Evolutionary conservation across 2,888 invertebrate genomes (phyloP).

Genomic region (Tuberolachnus salignus): DNA sequence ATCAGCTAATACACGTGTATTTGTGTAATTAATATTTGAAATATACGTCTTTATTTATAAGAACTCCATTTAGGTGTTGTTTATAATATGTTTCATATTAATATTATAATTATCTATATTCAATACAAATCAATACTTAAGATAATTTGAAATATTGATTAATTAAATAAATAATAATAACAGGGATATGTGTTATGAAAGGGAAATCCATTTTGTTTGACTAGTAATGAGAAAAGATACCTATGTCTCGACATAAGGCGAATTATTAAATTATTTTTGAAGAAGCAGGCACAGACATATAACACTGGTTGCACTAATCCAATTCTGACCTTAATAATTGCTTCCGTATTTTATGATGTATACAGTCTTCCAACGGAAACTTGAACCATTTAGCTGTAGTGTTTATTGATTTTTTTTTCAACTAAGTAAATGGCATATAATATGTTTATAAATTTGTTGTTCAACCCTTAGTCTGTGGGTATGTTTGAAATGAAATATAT

Average conservation of each 20-base stretch:
- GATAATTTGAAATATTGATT: no score
- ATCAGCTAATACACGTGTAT: no score
- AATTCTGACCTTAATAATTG: conserved; percentile 49
- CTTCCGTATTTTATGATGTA: conserved; percentile 45
- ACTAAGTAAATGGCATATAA: conserved; percentile 27
- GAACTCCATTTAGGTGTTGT: no score
- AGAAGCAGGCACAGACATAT: neutral
- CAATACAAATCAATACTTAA: no score
- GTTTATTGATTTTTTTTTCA: conserved; percentile 50
- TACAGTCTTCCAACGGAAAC: conserved; percentile 47
- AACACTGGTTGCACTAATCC: conserved; percentile 54
- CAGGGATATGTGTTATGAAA: neutral
- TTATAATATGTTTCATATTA: no score
- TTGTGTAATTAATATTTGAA: no score
- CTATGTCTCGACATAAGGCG: conserved; percentile 5
- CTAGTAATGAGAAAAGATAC: conserved; percentile 16
- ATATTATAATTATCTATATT: no score
- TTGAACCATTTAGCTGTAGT: conserved; percentile 49
- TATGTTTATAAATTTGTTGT: conserved; percentile 15
- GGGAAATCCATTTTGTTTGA: conserved; percentile 1
- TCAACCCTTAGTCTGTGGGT: conserved; percentile 13
- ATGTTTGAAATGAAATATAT: conserved; percentile 2
- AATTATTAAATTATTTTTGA: conserved; percentile 25
- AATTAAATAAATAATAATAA: neutral
- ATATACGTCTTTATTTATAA: no score